Conservation (phyloP, 2,113 vertebrate species). For the Herpetotheres cachinnans region DNA sequence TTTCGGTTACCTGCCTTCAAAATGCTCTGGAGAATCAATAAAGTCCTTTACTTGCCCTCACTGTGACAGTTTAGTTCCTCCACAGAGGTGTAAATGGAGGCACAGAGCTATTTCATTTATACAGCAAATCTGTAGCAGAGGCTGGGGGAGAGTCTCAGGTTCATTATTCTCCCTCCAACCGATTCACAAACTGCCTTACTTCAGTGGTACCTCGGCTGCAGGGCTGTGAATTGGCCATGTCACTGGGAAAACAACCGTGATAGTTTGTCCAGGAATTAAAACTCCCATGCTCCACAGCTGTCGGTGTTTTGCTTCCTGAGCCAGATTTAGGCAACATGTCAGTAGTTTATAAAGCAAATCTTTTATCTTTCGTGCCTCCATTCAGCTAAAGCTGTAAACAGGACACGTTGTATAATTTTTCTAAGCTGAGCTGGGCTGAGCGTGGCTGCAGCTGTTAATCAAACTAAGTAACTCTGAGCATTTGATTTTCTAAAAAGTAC, state of each 20-base stretch:
- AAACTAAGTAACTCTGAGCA: not conserved
- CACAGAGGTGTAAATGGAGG: not conserved
- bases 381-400: conserved; percentile 20
- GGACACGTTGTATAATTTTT: not conserved
- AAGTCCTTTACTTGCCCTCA: not conserved
- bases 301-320: not conserved
- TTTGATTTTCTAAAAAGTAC: not conserved
- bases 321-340: not conserved
- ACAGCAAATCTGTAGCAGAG: not conserved
- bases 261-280: conserved; percentile 31
- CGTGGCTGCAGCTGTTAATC: not conserved
- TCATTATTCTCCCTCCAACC: not conserved
- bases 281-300: not conserved
- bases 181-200: not conserved
- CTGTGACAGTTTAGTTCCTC: not conserved
- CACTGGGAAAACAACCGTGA: not conserved
- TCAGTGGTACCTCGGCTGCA: not conserved
- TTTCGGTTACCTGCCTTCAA: not conserved
- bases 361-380: conserved; percentile 10
- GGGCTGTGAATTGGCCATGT: not conserved
- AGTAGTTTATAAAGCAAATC: not conserved
- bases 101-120: not conserved
- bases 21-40: not conserved
- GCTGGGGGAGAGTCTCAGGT: not conserved
- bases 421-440: not conserved